These are phyloP conservation scores for Diplodus puntazzo DNA, from an alignment of 2,797 vertebrate genomes.

Conservation along the genomic window DNA sequence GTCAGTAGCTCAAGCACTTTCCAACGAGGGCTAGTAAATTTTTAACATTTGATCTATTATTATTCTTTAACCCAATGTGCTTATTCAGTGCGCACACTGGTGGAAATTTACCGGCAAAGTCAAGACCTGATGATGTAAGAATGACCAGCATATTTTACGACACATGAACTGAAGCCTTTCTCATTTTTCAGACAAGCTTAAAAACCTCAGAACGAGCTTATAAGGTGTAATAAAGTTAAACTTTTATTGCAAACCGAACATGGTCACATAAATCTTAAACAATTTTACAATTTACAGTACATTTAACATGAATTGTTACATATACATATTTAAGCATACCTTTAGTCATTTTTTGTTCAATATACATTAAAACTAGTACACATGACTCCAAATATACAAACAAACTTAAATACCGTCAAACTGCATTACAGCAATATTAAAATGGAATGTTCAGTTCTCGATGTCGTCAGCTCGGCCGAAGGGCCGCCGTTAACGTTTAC, in stretches of 20 bases:
- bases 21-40: constrained; percentile 7
- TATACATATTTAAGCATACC: constrained; percentile 88
- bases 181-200: not conserved
- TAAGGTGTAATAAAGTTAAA: constrained; percentile 86
- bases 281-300: constrained; percentile 97
- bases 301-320: constrained; percentile 93
- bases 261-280: constrained; percentile 91
- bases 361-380: constrained; percentile 97
- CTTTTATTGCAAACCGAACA: constrained; percentile 98
- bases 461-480: constrained; percentile 82
- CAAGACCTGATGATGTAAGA: not conserved
- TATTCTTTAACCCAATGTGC: constrained; percentile 12
- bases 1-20: constrained; percentile 36
- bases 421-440: constrained; percentile 91
- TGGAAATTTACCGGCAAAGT: not conserved
- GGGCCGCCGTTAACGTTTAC: constrained; percentile 76
- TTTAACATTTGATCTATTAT: constrained; percentile 15
- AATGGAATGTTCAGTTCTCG: constrained; percentile 90
- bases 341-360: constrained; percentile 89
- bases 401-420: constrained; percentile 94
- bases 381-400: constrained; percentile 94
- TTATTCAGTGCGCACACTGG: not conserved
- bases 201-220: not conserved
- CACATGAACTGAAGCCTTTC: not conserved
- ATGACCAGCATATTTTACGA: not conserved